phyloP scores from a whole-genome alignment of 2,113 vertebrate species.

The Formicarius rufipectus region DNA sequence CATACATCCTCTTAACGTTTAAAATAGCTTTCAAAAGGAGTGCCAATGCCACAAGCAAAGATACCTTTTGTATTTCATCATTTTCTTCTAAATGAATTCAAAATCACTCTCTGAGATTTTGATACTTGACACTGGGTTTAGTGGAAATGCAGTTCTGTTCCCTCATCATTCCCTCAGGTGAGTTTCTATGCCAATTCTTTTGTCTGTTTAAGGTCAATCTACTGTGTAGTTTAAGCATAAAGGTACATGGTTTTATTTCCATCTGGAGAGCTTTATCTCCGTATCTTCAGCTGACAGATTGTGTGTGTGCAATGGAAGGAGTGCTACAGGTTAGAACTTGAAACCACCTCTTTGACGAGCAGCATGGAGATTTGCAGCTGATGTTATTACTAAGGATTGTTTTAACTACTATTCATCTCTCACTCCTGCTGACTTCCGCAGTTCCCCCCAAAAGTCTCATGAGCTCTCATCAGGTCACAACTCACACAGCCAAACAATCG shows the following conservation, averaged over 20 bases:
- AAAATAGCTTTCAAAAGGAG: conserved; percentile 27
- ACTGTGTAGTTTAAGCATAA: not conserved
- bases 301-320: not conserved
- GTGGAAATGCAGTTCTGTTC: not conserved
- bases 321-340: conserved; percentile 42
- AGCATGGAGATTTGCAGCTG: not conserved
- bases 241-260: not conserved
- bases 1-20: not conserved
- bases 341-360: not conserved
- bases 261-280: not conserved
- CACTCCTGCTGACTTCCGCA: not conserved
- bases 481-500: not conserved
- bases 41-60: not conserved
- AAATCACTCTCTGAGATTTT: not conserved
- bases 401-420: not conserved
- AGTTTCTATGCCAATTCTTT: not conserved
- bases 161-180: not conserved
- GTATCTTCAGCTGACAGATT: not conserved
- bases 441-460: not conserved
- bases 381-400: not conserved
- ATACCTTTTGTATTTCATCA: not conserved
- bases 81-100: not conserved
- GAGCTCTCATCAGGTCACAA: not conserved
- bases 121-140: not conserved
- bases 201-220: not conserved